A percentile compares a stretch with the other conserved stretches of the same genome.
phyloP scores from a whole-genome alignment of 2,888 invertebrate species.

The Drosophila cognata region DNA sequence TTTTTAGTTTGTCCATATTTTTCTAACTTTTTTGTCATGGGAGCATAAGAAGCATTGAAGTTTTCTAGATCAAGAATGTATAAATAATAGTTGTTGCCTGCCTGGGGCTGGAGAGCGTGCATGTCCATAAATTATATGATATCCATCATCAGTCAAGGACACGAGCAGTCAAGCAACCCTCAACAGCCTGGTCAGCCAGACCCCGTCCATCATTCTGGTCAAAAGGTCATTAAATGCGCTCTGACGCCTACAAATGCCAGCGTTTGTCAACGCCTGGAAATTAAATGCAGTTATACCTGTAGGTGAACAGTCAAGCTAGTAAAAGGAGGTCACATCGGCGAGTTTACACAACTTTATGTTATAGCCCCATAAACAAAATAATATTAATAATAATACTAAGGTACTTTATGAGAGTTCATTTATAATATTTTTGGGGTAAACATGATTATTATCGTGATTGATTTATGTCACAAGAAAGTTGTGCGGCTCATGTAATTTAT shows the following conservation, averaged over 20 bases:
- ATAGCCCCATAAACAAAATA: background rate
- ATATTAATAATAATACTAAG: background rate
- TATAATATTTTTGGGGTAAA: rapidly evolving
- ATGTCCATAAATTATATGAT: slow-evolving; percentile 52
- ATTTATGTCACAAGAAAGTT: background rate
- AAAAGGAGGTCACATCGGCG: background rate
- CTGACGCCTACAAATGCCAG: slow-evolving; percentile 25
- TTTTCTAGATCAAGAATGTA: slow-evolving; percentile 10
- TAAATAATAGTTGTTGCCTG: slow-evolving; percentile 18
- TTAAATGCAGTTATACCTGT: slow-evolving; percentile 32
- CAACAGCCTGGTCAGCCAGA: slow-evolving; percentile 1
- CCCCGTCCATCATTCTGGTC: slow-evolving; percentile 18
- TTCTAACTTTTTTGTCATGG: background rate
- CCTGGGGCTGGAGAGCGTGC: slow-evolving; percentile 2
- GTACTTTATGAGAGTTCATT: background rate
- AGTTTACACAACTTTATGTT: background rate
- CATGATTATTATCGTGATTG: background rate
- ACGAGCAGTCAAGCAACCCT: slow-evolving; percentile 10
- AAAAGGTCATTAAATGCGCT: slow-evolving; percentile 28
- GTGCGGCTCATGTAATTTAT: slow-evolving; percentile 27
- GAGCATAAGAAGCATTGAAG: slow-evolving; percentile 1
- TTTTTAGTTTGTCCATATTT: background rate
- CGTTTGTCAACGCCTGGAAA: slow-evolving; percentile 35
- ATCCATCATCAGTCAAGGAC: slow-evolving; percentile 55
- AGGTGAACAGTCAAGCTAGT: slow-evolving; percentile 1